Base-by-base conservation (phyloP, 2,113 vertebrate genomes). In the Zosterops pallidus region DNA sequence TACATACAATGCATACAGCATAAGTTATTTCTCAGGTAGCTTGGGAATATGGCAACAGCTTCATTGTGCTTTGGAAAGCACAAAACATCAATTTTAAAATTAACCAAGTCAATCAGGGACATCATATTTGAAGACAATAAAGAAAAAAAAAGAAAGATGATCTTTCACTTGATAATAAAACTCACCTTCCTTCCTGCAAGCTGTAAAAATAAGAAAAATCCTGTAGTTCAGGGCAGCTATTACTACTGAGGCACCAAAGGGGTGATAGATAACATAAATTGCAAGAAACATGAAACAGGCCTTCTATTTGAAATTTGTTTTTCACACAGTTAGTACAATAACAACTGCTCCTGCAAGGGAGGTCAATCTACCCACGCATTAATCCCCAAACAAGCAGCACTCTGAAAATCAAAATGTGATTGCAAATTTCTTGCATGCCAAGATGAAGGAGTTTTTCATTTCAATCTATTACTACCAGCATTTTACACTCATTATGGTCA, bases 291-390 rank as follows among this genome's bases (percentile, higher is more conserved):
- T 91, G 90, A 94, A 98, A 96, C 65, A 96, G 92, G 94, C 82
- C 85, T 83, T 89, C 96, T 96, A 94, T 94, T 94, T 89, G 88
- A 98, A 98, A 98, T 97, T 97, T 98, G 96, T 96, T 98, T 98
- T 98, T 98, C 98, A 96, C 97, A 97, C 89, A 94, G 96, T 97
- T 75, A 93, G 94, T 95, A 91, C 75, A 97, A 97, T 97, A 98
- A 97, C 96, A 97, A 97, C 56, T 1, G 47, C 80, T 97, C 92
- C 96, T 95, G 78, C 71, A 94, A 93, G 94, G 96, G 96, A 97
- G 96, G 97, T 97, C 96, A 97, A 41, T 91, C 96, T 92, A 95
- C 94, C 96, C 96, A 97, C 37, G 2, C 31, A 69, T 96, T 98
- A 97, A 96, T 96, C 94, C 95, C 92, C 94, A 97, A 97, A 98